These are phyloP conservation scores for Troglohyphantes excavatus DNA, from an alignment of 2,888 invertebrate species.

Conservation along the genomic window DNA sequence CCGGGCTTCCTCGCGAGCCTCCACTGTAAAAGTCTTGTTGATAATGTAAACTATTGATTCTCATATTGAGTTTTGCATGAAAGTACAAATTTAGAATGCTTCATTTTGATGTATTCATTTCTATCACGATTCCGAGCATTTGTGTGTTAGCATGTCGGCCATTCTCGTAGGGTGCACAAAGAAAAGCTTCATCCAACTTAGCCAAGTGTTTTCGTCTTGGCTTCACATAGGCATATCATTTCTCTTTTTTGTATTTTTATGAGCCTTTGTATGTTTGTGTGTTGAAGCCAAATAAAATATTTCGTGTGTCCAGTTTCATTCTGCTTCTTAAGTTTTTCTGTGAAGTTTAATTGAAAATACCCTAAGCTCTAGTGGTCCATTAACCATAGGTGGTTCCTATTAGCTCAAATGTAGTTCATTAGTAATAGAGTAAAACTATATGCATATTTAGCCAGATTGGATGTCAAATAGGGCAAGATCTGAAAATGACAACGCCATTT, in stretches of 20 bases:
- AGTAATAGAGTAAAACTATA: too few species aligned
- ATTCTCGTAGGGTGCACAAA: slow-evolving; percentile 73
- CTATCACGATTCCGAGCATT: slow-evolving; percentile 65
- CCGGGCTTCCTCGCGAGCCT: too few species aligned
- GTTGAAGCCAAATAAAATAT: slow-evolving; percentile 77
- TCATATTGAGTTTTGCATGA: slow-evolving; percentile 56
- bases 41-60: slow-evolving; percentile 49
- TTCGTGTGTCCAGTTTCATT: slow-evolving; percentile 67
- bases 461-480: too few species aligned
- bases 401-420: too few species aligned
- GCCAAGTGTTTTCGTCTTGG: slow-evolving; percentile 73
- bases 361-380: not conserved
- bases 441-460: too few species aligned
- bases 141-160: slow-evolving; percentile 66
- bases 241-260: slow-evolving; percentile 76
- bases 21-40: slow-evolving; percentile 1
- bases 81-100: slow-evolving; percentile 51
- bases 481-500: too few species aligned
- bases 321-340: not conserved
- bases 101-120: slow-evolving; percentile 68
- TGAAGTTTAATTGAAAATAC: not conserved
- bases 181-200: slow-evolving; percentile 62
- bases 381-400: too few species aligned
- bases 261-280: slow-evolving; percentile 77
- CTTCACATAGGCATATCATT: slow-evolving; percentile 77